Evolutionary conservation across 2,113 vertebrate genomes (phyloP).

Genomic region (Fulmarus glacialis): DNA sequence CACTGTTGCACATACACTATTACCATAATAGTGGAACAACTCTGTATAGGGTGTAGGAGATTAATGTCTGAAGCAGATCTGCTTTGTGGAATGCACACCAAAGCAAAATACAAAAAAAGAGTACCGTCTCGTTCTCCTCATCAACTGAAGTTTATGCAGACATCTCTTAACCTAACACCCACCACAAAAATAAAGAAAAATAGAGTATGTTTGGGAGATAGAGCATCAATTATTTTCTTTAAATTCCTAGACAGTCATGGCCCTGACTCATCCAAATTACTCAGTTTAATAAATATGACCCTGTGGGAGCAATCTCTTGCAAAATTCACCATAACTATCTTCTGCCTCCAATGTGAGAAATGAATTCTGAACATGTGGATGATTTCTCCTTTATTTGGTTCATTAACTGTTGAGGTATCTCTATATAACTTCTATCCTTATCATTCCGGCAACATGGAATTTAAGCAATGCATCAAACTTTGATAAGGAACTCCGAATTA

Average conservation of each 20-base stretch:
- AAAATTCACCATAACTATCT: constrained; percentile 8
- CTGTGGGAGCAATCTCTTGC: not conserved
- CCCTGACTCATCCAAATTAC: constrained; percentile 27
- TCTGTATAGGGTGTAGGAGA: not conserved
- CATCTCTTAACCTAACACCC: not conserved
- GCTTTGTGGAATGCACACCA: not conserved
- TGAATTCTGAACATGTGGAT: not conserved
- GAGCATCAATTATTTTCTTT: constrained; percentile 10
- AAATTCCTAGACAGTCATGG: constrained; percentile 11
- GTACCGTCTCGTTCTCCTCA: not conserved
- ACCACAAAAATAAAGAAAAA: not conserved
- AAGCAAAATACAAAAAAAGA: not conserved
- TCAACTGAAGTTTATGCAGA: not conserved
- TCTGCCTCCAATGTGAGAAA: not conserved
- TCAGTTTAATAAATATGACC: constrained; percentile 21
- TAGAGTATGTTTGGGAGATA: not conserved
- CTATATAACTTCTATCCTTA: not conserved
- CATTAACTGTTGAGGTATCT: not conserved
- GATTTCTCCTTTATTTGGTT: not conserved
- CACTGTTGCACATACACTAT: not conserved
- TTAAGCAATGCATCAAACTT: not conserved
- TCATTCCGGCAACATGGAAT: not conserved
- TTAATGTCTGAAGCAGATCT: not conserved
- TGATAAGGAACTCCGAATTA: not conserved
- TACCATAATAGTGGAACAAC: not conserved